A percentile compares a stretch with the other conserved stretches of the same genome.
These are phyloP conservation scores for Dicaeum eximium DNA, from an alignment of 2,113 vertebrate genomes.

Conservation along the genomic window DNA sequence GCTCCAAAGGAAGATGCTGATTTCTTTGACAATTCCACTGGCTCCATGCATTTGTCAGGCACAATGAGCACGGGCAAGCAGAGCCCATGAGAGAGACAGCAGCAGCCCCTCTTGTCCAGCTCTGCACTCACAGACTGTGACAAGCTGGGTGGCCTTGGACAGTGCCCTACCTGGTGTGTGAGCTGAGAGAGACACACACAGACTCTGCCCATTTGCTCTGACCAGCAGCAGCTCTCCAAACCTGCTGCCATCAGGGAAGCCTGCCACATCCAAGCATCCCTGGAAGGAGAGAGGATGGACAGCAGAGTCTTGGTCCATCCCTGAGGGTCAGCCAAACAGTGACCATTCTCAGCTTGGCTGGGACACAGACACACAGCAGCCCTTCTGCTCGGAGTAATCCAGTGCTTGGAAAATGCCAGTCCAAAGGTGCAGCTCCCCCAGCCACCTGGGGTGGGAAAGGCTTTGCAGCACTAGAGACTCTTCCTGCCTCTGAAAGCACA, in stretches of 20 bases:
- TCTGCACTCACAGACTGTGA: accelerated
- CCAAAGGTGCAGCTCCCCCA: background rate
- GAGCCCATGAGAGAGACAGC: accelerated
- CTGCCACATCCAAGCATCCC: background rate
- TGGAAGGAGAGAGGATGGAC: background rate
- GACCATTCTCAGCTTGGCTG: background rate
- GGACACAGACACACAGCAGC: background rate
- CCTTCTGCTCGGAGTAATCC: background rate
- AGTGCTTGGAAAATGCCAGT: background rate
- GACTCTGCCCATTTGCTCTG: background rate
- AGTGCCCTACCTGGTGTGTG: background rate
- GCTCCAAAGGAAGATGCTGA: background rate
- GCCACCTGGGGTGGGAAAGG: accelerated
- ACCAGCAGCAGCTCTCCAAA: background rate
- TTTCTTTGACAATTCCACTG: background rate
- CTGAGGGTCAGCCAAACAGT: background rate
- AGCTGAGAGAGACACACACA: background rate
- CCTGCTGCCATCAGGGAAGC: background rate
- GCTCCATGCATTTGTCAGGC: background rate
- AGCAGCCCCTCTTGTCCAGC: background rate
- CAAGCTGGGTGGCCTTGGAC: background rate
- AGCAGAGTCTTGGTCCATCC: background rate
- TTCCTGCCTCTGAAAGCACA: background rate
- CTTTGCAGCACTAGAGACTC: background rate
- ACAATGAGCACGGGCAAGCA: background rate